These are phyloP conservation scores for Glomeris marginata DNA, from an alignment of 2,888 invertebrate species.

Conservation along the genomic window DNA sequence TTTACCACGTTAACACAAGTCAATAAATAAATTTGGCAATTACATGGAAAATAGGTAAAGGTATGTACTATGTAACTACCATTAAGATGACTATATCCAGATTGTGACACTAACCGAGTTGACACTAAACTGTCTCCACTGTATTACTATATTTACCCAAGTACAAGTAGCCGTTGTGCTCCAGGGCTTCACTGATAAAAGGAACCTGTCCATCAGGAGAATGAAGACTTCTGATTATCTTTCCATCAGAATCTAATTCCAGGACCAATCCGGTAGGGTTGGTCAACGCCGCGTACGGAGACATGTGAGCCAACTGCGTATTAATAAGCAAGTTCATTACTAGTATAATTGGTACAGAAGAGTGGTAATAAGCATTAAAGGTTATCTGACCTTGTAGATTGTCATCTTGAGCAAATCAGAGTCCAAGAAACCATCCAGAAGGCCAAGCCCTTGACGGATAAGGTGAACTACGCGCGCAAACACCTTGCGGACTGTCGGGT, in stretches of 20 bases:
- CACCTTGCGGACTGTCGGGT: constrained; percentile 10
- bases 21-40: too few relatives aligned
- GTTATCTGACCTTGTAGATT: constrained; percentile 14
- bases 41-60: too few relatives aligned
- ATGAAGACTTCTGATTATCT: constrained; percentile 26
- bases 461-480: constrained; percentile 9
- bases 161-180: constrained; percentile 26
- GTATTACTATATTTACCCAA: too few relatives aligned
- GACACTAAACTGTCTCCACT: too few relatives aligned
- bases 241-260: constrained; percentile 26
- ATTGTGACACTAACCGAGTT: too few relatives aligned
- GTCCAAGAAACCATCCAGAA: constrained; percentile 5
- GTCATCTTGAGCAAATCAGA: constrained; percentile 1
- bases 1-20: too few relatives aligned
- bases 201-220: constrained; percentile 25
- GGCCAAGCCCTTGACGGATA: constrained; percentile 1
- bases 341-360: background rate
- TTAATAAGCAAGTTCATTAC: background rate
- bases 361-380: background rate
- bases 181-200: constrained; percentile 27
- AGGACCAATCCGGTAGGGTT: constrained; percentile 25
- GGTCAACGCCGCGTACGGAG: constrained; percentile 4
- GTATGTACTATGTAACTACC: too few relatives aligned
- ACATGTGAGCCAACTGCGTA: constrained; percentile 11
- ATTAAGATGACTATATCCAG: too few relatives aligned